Evolutionary conservation across 2,888 invertebrate genomes (phyloP).

Genomic region (Spodoptera littoralis): DNA sequence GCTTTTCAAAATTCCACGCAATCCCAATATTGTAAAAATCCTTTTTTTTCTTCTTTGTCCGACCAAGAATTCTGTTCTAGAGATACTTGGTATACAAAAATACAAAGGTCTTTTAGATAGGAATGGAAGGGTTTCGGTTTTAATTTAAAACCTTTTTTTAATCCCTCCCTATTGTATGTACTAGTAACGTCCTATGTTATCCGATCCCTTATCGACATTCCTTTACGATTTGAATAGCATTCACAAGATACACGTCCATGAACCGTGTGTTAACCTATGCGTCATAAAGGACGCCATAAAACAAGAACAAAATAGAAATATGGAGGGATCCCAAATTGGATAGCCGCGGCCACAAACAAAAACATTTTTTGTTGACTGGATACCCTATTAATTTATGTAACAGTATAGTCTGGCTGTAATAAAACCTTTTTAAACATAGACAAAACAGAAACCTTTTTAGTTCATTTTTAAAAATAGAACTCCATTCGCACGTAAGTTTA

Average conservation of each 20-base stretch:
- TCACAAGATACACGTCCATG: constrained; percentile 26
- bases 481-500: no score
- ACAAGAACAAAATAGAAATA: constrained; percentile 26
- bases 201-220: constrained; percentile 33
- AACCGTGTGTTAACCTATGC: constrained; percentile 39
- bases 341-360: constrained; percentile 20
- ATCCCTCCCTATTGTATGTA: constrained; percentile 13
- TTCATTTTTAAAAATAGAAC: not conserved
- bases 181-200: constrained; percentile 7
- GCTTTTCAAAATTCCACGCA: not conserved
- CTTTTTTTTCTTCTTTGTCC: constrained; percentile 5
- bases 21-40: constrained; percentile 4
- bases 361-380: constrained; percentile 19
- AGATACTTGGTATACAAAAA: constrained; percentile 21
- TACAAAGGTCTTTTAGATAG: constrained; percentile 5
- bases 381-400: constrained; percentile 22
- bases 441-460: not conserved
- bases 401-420: constrained; percentile 20
- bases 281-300: constrained; percentile 45
- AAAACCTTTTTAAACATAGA: not conserved
- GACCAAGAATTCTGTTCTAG: not conserved
- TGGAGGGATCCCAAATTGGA: constrained; percentile 28
- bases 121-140: constrained; percentile 3
- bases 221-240: constrained; percentile 15
- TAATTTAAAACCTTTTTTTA: constrained; percentile 23